Evolutionary conservation across 2,113 vertebrate species (phyloP).

Genomic region (Xenus cinereus): DNA sequence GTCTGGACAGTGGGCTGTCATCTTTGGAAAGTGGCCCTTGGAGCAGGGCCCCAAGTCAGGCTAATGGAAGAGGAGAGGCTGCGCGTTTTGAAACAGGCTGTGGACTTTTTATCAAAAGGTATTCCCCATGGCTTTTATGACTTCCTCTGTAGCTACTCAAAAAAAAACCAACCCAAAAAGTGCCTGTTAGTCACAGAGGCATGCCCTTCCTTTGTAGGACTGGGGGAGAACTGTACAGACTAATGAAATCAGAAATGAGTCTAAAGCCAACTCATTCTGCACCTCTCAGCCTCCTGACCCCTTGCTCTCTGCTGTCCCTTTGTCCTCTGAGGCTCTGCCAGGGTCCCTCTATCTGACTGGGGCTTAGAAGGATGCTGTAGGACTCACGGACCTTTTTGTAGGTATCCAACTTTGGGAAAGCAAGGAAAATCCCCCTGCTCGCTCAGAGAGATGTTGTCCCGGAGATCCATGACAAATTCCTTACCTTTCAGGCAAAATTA

Average conservation of each 20-base stretch:
- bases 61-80: not conserved
- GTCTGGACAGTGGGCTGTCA: conserved; percentile 18
- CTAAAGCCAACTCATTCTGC: not conserved
- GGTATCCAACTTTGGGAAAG: not conserved
- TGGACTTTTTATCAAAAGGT: not conserved
- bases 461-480: not conserved
- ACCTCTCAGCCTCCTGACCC: not conserved
- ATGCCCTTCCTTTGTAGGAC: not conserved
- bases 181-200: not conserved
- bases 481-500: not conserved
- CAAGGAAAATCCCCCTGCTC: not conserved
- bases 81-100: not conserved
- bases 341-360: not conserved
- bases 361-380: not conserved
- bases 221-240: not conserved
- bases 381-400: not conserved
- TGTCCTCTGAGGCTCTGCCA: not conserved
- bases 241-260: not conserved
- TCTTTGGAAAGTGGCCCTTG: not conserved
- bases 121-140: not conserved
- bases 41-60: not conserved
- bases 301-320: not conserved
- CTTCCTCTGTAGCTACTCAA: not conserved
- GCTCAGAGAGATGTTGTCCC: not conserved
- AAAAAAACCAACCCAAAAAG: not conserved